Conservation (phyloP, 2,797 vertebrate genomes). For the Alcedo quadribrachys region DNA sequence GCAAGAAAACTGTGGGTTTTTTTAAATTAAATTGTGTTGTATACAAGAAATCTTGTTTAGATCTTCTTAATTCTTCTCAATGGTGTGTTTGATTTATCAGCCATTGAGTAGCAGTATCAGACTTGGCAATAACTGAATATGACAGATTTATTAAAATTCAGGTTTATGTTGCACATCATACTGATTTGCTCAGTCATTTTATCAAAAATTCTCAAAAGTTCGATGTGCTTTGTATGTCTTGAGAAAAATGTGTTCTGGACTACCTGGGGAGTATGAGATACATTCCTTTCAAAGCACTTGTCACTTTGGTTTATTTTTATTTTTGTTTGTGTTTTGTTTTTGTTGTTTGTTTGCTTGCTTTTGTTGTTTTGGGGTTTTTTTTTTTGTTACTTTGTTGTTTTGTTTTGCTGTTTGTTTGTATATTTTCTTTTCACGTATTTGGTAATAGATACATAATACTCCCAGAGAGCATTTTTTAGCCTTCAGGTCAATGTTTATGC, state of each 20-base stretch:
- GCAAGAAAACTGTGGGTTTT: background rate
- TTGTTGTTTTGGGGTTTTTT: too few relatives aligned
- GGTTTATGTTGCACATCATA: background rate
- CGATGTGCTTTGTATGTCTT: background rate
- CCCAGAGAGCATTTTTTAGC: too few relatives aligned
- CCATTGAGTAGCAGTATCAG: background rate
- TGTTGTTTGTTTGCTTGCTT: too few relatives aligned
- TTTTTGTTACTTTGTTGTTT: too few relatives aligned
- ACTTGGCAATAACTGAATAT: background rate
- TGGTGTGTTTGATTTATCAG: background rate
- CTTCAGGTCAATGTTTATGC: too few relatives aligned
- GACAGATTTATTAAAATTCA: background rate
- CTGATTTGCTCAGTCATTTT: background rate
- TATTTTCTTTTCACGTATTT: too few relatives aligned
- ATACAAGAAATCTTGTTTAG: background rate
- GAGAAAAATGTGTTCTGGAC: background rate
- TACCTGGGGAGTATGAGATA: background rate
- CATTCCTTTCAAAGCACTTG: background rate
- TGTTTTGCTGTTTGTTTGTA: too few relatives aligned
- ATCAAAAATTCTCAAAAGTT: background rate
- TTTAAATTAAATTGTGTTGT: background rate
- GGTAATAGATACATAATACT: too few relatives aligned
- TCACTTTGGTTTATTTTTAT: too few relatives aligned
- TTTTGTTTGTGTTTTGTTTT: too few relatives aligned
- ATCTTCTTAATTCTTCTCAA: background rate